Percentiles rank a stretch among this genome's conserved stretches.
Conservation (phyloP, 1,140 invertebrate species). For the Drosophila elegans region DNA sequence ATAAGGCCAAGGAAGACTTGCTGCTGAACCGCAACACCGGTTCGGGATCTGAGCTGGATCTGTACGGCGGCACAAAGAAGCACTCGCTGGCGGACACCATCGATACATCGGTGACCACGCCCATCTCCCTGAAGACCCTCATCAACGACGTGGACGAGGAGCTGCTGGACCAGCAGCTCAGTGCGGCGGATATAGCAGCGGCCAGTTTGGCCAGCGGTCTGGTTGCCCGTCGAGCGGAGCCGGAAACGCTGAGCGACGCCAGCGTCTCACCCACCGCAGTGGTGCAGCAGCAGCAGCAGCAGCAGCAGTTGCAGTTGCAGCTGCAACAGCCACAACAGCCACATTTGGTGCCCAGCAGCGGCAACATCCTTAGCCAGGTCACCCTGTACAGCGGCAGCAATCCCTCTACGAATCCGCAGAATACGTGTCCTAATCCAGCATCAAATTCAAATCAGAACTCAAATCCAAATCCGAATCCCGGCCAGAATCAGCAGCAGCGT, state of each 20-base stretch:
- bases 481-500: conserved; percentile 70
- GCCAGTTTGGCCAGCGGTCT: conserved; percentile 76
- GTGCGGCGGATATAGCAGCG: conserved; percentile 77
- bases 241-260: conserved; percentile 78
- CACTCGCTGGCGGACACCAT: conserved; percentile 78
- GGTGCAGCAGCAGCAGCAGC: conserved; percentile 45
- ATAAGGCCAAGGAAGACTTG: conserved; percentile 8
- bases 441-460: conserved; percentile 37
- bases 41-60: conserved; percentile 6
- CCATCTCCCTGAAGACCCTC: conserved; percentile 78
- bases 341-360: conserved; percentile 9
- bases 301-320: conserved; percentile 18
- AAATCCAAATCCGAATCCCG: conserved; percentile 2
- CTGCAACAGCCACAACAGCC: conserved; percentile 5
- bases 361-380: conserved; percentile 33
- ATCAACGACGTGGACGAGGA: conserved; percentile 80
- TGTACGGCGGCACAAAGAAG: conserved; percentile 59
- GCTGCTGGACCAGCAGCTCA: conserved; percentile 61
- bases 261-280: conserved; percentile 75
- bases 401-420: conserved; percentile 61
- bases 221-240: conserved; percentile 74
- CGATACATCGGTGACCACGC: conserved; percentile 76
- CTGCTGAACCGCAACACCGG: conserved; percentile 7
- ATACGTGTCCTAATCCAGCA: conserved; percentile 61
- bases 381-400: conserved; percentile 37